A percentile compares a stretch with the other conserved stretches of the same genome.
Evolutionary conservation across 1,140 invertebrate genomes (phyloP).

Genomic region (Dermatophagoides farinae): DNA sequence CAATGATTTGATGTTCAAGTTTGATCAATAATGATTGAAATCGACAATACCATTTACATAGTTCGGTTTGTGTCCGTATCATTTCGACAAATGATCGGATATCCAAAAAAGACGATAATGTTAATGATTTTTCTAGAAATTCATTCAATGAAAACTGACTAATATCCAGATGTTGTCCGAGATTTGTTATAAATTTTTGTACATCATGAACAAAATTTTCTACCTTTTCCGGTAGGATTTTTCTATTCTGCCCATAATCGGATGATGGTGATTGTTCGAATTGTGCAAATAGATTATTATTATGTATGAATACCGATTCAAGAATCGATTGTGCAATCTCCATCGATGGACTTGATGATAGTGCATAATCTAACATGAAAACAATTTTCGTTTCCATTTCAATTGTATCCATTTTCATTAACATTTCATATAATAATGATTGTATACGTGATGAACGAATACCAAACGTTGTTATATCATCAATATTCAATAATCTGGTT

Average conservation of each 20-base stretch:
- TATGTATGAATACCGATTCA: neutral
- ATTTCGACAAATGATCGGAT: neutral
- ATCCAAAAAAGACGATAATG: neutral
- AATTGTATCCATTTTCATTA: neutral
- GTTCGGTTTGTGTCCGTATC: neutral
- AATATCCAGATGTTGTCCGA: neutral
- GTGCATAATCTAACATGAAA: conserved; percentile 8
- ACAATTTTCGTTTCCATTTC: neutral
- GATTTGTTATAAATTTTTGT: neutral
- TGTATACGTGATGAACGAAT: conserved; percentile 1
- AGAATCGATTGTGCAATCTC: conserved; percentile 7
- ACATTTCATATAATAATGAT: conserved; percentile 10
- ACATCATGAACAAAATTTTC: neutral
- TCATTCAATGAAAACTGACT: neutral
- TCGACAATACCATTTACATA: neutral
- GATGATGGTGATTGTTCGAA: neutral
- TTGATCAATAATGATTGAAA: neutral
- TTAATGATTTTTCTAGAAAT: neutral
- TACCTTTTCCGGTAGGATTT: conserved; percentile 2
- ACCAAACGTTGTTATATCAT: conserved; percentile 13
- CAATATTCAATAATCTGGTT: conserved; percentile 19
- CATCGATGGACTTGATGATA: neutral
- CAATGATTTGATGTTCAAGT: neutral
- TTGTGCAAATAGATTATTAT: neutral
- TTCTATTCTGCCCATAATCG: neutral